These are phyloP conservation scores for Crepidodera aurea DNA, from an alignment of 2,888 invertebrate species.

Conservation along the genomic window DNA sequence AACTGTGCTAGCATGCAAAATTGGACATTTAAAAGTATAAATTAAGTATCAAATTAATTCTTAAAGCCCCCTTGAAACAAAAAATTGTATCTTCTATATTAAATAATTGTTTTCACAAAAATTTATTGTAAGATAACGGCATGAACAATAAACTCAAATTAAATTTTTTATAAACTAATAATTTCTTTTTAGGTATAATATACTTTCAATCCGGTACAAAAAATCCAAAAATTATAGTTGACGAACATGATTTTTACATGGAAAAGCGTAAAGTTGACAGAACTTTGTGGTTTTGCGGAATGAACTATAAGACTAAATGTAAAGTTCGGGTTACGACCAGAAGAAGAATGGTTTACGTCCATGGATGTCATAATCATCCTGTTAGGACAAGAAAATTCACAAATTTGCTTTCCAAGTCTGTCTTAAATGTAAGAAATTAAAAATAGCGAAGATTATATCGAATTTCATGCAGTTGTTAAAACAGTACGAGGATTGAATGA, in stretches of 20 bases:
- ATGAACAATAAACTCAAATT: too few relatives aligned
- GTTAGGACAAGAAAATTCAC: constrained; percentile 22
- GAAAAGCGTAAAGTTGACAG: constrained; percentile 39
- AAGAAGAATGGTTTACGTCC: constrained; percentile 36
- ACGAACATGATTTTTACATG: constrained; percentile 43
- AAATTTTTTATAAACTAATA: too few relatives aligned
- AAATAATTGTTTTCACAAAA: too few relatives aligned
- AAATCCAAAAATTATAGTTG: constrained; percentile 49
- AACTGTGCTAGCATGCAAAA: too few relatives aligned
- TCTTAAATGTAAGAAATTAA: constrained; percentile 38
- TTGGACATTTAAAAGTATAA: too few relatives aligned
- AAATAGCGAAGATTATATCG: neutral
- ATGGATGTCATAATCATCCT: constrained; percentile 40
- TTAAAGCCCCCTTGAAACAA: too few relatives aligned
- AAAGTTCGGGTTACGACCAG: constrained; percentile 41
- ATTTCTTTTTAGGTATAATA: constrained; percentile 38
- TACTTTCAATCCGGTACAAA: constrained; percentile 45
- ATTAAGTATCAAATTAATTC: too few relatives aligned
- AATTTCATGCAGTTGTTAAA: neutral
- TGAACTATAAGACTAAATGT: constrained; percentile 43
- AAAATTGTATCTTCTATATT: too few relatives aligned
- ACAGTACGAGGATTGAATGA: too few relatives aligned
- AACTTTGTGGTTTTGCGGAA: constrained; percentile 45
- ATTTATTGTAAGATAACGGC: too few relatives aligned
- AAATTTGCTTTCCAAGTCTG: constrained; percentile 42